These are phyloP conservation scores for Mallotus villosus DNA, from an alignment of 2,797 vertebrate species.

Conservation along the genomic window DNA sequence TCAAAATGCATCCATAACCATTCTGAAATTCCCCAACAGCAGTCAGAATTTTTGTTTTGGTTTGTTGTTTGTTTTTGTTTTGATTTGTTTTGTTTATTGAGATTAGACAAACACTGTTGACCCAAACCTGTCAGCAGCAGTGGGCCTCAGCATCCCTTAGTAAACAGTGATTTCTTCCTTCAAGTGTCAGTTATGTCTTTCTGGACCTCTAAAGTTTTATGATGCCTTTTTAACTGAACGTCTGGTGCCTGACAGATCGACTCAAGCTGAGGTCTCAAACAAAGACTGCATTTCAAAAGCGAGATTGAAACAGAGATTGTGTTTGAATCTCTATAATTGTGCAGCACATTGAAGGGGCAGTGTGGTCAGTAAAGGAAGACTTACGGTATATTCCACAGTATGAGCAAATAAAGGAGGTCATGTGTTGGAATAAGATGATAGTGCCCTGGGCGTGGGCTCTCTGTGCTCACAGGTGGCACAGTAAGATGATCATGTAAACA, in stretches of 20 bases:
- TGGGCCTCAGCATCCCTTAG: neutral
- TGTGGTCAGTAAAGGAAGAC: neutral
- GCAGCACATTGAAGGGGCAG: neutral
- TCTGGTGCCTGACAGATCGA: slow-evolving; percentile 10
- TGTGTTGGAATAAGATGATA: neutral
- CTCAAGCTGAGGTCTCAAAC: neutral
- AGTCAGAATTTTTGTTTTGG: neutral
- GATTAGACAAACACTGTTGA: neutral
- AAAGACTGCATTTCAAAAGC: neutral
- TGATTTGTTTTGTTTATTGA: neutral
- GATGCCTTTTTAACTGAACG: neutral
- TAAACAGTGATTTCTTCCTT: neutral
- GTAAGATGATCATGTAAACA: neutral
- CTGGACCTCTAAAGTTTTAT: neutral
- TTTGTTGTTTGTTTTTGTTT: slow-evolving; percentile 6
- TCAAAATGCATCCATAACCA: neutral
- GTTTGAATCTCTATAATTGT: neutral
- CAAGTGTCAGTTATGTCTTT: neutral
- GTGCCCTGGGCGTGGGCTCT: neutral
- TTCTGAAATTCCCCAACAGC: neutral
- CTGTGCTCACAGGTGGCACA: neutral
- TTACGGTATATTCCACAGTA: neutral
- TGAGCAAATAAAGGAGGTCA: neutral
- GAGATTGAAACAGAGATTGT: neutral
- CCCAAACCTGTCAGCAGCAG: neutral